Base-by-base conservation (phyloP, 1,140 invertebrate genomes). In the Brachionus plicatilis region DNA sequence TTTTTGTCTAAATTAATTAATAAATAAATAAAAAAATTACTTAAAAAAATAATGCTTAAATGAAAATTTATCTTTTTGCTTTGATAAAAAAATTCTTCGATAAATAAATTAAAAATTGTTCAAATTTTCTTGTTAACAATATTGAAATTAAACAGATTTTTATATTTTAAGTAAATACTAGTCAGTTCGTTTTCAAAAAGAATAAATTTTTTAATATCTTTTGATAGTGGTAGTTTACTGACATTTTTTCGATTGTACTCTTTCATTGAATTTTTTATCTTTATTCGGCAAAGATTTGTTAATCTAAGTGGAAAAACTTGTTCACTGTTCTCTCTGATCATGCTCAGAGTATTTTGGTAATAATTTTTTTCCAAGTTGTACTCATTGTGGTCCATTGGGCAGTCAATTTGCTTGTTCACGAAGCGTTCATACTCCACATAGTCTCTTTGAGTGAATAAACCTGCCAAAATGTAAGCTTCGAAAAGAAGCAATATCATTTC, bases 121-220 rank as follows among this genome's bases (percentile, higher is more conserved):
- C 20, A 60, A 24, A 20, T 60, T 5, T 60, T 9, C 9, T 60
- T 41, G 12, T 72, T 20, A 72, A 41, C 9, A 72, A 43, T 43
- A 20, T 17, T 8, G 17, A 41, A 43, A 43, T 76, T 76, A 14
- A 50, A 29, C 27, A 37, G 50, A 50, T 76, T 47, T 37, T 76
- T 76, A 53, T 50, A 50, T 50, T 76, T 76, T 9, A 14, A 11
- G n/a, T 76, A 76, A 76, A 29, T 29, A 24, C 27, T 50, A 5
- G 20, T 76, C 20, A 76, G 24, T 17, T 76, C 72, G 27, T 76
- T 27, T 76, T 76, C 72, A 47, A 50, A 76, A 0, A 76, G 45
- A 20, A 76, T 14, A 76, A 76, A 76, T 76, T 76, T 76, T 76
- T 50, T 50, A 2, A 76, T 53, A 27, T 50, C 72, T 76, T 50